These are phyloP conservation scores for Caenorhabditis inopinata DNA, from an alignment of 1,140 invertebrate genomes.

Conservation along the genomic window DNA sequence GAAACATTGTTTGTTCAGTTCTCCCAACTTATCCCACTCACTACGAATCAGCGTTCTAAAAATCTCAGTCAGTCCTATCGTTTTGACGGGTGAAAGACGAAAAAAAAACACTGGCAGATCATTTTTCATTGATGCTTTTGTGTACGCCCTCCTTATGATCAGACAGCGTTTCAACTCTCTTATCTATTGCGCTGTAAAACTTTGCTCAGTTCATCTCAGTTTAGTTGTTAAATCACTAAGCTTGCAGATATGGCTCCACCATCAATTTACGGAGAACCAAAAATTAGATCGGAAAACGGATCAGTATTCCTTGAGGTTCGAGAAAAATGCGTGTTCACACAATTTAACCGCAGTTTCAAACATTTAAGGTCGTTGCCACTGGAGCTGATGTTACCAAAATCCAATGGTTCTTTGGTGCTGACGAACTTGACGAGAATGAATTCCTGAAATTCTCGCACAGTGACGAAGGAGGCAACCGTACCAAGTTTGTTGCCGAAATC, in stretches of 20 bases:
- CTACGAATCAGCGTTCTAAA: slow-evolving; percentile 9
- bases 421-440: slow-evolving; percentile 58
- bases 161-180: not conserved
- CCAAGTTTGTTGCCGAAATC: slow-evolving; percentile 61
- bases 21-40: not conserved
- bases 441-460: slow-evolving; percentile 56
- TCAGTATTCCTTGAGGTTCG: slow-evolving; percentile 59
- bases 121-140: slow-evolving; percentile 1
- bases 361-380: slow-evolving; percentile 35
- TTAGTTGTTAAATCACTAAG: not conserved
- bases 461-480: slow-evolving; percentile 62
- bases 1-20: slow-evolving; percentile 21
- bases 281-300: slow-evolving; percentile 58
- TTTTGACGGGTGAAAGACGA: not conserved
- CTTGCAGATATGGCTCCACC: slow-evolving; percentile 58
- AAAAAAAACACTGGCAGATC: slow-evolving; percentile 29
- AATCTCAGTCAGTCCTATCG: no score
- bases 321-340: not conserved
- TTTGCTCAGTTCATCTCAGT: not conserved
- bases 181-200: not conserved
- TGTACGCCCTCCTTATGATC: not conserved
- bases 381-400: slow-evolving; percentile 61
- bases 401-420: slow-evolving; percentile 63
- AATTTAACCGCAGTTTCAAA: no score
- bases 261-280: slow-evolving; percentile 62